Evolutionary conservation across 2,888 invertebrate genomes (phyloP).

Genomic region (Lottia scabra): DNA sequence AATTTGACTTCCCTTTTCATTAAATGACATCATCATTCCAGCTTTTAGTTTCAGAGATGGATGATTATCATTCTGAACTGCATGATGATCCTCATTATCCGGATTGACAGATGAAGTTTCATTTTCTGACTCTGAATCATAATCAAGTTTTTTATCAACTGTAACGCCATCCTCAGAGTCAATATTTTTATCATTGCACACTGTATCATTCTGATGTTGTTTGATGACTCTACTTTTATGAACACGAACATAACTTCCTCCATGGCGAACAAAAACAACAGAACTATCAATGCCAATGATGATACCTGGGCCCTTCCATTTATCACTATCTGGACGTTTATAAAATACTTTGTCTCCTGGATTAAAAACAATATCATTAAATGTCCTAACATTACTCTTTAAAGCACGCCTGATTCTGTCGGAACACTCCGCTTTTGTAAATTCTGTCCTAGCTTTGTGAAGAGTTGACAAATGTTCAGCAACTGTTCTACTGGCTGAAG

Average conservation of each 20-base stretch:
- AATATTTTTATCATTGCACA: too few relatives aligned
- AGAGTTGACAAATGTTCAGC: constrained; percentile 11
- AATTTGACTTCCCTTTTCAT: constrained; percentile 1
- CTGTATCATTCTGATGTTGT: neutral
- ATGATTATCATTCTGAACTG: neutral
- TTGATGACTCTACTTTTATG: constrained; percentile 4
- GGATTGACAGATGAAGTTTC: neutral
- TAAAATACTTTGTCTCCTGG: constrained; percentile 17
- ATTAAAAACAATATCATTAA: neutral
- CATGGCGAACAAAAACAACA: constrained; percentile 20
- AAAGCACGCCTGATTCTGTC: constrained; percentile 16
- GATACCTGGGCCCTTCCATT: constrained; percentile 15
- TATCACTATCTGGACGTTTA: constrained; percentile 17
- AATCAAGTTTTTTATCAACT: neutral
- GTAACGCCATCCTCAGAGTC: too few relatives aligned
- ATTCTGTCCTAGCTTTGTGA: constrained; percentile 4
- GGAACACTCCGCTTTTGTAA: constrained; percentile 11
- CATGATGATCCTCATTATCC: neutral
- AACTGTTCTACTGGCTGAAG: constrained; percentile 13
- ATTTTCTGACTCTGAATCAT: neutral
- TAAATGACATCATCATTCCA: neutral
- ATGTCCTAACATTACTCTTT: neutral
- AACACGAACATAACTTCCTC: constrained; percentile 14
- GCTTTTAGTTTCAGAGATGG: constrained; percentile 5
- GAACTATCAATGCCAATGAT: constrained; percentile 15